Evolutionary conservation across 2,888 invertebrate genomes (phyloP), one percentile per base, ranked within the genome.

Genomic region (Chymomyza procnemis): DNA sequence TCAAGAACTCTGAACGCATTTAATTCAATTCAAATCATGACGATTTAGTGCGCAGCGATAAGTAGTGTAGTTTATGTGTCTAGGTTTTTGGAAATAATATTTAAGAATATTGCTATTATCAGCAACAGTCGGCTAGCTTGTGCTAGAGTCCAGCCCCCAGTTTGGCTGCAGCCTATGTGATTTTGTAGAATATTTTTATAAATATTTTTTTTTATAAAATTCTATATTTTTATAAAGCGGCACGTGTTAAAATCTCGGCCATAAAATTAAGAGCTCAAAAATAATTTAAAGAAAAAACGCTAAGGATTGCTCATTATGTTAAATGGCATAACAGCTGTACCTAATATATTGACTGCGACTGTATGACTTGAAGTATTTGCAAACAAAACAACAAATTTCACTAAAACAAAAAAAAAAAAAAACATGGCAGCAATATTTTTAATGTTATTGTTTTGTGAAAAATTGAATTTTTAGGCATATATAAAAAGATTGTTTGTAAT

Each of bases 71-170:
- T 34, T 34, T 34, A 34, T 34, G 34, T 41, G 34, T 41, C 34
- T 41, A n/a, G 12, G 12, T 41, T 41, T 41, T 26, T 6, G 26
- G 8, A 26, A 41, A 12, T 2, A 12, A 41, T n/a, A 12, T 41
- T 26, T 41, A 41, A 4, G 34, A 41, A 41, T 12, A 26, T 26
- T 6, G 4, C 26, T n/a, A 6, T 41, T 41, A 41, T 41, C 34
- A 41, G 34, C 34, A 41, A 9, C 9, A 41, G 26, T 1, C 26
- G 8, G 26, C 26, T 26, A 8, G 26, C 26, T 12, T 9, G 34
- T 12, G 9, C 34, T 12, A 41, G 2, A 41, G 34, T 41, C 74
- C 65, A 61, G 69, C 76, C 65, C 58, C 67, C 63, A 61, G 60
- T 48, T 59, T 69, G 66, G 64, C 57, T 41, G 9, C 9, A 41